A percentile compares a stretch with the other conserved stretches of the same genome.
These are phyloP conservation scores for Oryctes rhinoceros DNA, from an alignment of 1,140 invertebrate genomes.

Conservation along the genomic window DNA sequence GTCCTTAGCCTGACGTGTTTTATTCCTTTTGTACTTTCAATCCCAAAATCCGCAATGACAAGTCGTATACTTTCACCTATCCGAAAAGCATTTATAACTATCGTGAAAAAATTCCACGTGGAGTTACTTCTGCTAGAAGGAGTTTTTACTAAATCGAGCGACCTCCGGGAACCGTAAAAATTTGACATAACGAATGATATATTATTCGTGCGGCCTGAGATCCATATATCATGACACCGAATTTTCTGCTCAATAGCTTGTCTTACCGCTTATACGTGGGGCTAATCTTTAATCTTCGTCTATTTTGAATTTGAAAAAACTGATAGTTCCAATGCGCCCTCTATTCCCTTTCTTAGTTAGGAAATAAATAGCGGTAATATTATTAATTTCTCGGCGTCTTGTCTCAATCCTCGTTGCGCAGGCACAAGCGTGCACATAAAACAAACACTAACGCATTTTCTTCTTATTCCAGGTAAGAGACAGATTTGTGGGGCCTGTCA, in stretches of 20 bases:
- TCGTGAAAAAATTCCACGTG: conserved; percentile 1
- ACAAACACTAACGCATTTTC: neutral
- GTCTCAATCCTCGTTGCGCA: neutral
- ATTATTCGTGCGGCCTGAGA: conserved; percentile 20
- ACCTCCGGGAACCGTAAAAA: conserved; percentile 29
- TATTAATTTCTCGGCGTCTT: too few relatives aligned
- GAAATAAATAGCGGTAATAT: too few relatives aligned
- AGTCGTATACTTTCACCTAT: neutral
- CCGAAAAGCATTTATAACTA: conserved; percentile 12
- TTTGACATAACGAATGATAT: conserved; percentile 31
- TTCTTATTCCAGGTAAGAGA: conserved; percentile 42
- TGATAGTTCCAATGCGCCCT: too few relatives aligned
- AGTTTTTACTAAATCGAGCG: conserved; percentile 29
- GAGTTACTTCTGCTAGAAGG: conserved; percentile 27
- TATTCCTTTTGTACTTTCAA: neutral
- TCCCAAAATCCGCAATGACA: neutral
- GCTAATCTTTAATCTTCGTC: neutral
- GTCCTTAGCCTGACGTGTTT: neutral
- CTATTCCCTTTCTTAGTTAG: too few relatives aligned
- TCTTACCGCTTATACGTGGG: neutral
- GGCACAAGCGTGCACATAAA: neutral
- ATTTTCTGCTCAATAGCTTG: conserved; percentile 27
- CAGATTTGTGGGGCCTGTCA: neutral
- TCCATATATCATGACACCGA: conserved; percentile 36
- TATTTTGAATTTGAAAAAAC: neutral